These are phyloP conservation scores for Polyodon spathula DNA, from an alignment of 2,113 vertebrate species.

Conservation along the genomic window DNA sequence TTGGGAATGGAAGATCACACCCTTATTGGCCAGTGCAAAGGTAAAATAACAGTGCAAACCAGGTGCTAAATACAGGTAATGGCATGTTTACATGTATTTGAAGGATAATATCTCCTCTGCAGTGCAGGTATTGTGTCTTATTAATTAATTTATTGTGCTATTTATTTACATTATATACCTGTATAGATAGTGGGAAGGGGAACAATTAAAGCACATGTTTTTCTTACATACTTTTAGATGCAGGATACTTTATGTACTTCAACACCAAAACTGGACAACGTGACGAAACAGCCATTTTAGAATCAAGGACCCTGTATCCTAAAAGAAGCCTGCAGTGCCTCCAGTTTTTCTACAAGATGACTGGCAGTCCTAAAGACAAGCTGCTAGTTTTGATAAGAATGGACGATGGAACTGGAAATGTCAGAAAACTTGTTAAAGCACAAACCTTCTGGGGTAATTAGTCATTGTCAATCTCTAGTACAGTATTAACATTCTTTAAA, in stretches of 20 bases:
- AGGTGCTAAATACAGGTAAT: neutral
- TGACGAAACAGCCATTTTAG: slow-evolving; percentile 65
- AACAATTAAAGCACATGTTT: neutral
- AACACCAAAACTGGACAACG: slow-evolving; percentile 45
- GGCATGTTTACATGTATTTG: neutral
- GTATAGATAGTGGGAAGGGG: neutral
- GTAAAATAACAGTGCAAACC: slow-evolving; percentile 37
- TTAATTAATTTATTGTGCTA: no score
- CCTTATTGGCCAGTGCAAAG: slow-evolving; percentile 58
- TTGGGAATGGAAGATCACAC: slow-evolving; percentile 58
- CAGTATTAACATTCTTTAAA: no score
- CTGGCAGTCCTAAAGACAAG: slow-evolving; percentile 61
- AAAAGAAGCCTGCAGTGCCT: slow-evolving; percentile 75
- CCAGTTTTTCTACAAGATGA: slow-evolving; percentile 85
- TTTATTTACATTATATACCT: no score
- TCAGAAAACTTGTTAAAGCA: slow-evolving; percentile 66
- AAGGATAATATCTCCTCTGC: no score
- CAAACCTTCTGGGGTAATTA: slow-evolving; percentile 64
- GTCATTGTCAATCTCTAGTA: no score
- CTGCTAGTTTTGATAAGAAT: slow-evolving; percentile 70
- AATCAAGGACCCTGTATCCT: slow-evolving; percentile 80
- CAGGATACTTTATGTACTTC: slow-evolving; percentile 75
- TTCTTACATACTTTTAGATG: slow-evolving; percentile 39
- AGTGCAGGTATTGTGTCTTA: no score
- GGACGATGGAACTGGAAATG: slow-evolving; percentile 68